Conservation (phyloP, 2,113 vertebrate genomes). For the Elgaria multicarinata region DNA sequence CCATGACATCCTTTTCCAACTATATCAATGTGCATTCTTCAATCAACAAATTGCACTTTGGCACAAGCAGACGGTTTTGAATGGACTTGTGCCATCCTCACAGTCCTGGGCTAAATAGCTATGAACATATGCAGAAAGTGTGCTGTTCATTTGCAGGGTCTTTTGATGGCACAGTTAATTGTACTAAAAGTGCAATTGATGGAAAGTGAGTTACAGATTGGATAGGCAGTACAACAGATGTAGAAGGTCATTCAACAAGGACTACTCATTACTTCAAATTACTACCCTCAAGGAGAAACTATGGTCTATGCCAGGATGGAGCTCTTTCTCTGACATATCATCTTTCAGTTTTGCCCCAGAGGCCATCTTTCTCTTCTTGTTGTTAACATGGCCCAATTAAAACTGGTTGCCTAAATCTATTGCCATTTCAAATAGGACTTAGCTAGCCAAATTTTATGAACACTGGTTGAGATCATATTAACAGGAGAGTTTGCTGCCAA, state of each 20-base stretch:
- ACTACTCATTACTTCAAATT: constrained; percentile 75
- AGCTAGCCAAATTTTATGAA: not conserved
- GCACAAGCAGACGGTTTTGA: constrained; percentile 62
- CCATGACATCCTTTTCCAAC: constrained; percentile 44
- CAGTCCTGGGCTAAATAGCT: constrained; percentile 65
- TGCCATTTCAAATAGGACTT: constrained; percentile 22
- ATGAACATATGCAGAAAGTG: constrained; percentile 65
- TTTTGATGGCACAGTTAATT: constrained; percentile 69
- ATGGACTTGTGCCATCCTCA: constrained; percentile 71
- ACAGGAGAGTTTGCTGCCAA: constrained; percentile 7
- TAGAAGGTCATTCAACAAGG: constrained; percentile 71
- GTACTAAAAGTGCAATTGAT: constrained; percentile 70
- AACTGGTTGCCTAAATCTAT: constrained; percentile 50
- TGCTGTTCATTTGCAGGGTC: constrained; percentile 66
- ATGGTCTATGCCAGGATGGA: constrained; percentile 49
- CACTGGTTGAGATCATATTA: constrained; percentile 28
- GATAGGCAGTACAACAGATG: constrained; percentile 67
- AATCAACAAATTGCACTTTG: constrained; percentile 71
- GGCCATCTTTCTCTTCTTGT: constrained; percentile 60
- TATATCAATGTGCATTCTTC: constrained; percentile 60
- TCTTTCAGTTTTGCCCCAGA: constrained; percentile 69
- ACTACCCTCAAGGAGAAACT: constrained; percentile 67
- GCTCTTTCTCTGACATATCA: constrained; percentile 59
- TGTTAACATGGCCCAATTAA: constrained; percentile 58
- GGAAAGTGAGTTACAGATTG: constrained; percentile 63